phyloP scores from a whole-genome alignment of 2,113 vertebrate genomes.

The Chionomys nivalis region DNA sequence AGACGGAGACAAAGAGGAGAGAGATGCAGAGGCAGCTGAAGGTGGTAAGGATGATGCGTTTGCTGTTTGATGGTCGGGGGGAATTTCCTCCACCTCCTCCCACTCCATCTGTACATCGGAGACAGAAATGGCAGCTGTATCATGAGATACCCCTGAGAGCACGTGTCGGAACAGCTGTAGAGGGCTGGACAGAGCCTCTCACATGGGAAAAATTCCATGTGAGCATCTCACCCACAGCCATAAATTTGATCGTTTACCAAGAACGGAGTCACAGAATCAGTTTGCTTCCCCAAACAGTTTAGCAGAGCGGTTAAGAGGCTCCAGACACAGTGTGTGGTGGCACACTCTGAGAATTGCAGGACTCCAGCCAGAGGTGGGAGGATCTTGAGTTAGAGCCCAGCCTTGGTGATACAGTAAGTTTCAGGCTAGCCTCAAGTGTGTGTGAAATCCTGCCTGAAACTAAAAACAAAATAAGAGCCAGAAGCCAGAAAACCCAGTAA shows the following conservation, averaged over 20 bases:
- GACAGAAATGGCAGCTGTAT: accelerated
- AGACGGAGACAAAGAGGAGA: conserved; percentile 23
- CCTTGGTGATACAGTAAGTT: background rate
- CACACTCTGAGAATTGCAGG: background rate
- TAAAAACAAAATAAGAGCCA: background rate
- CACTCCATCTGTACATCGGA: background rate
- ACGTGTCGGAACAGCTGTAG: accelerated
- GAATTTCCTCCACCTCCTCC: background rate
- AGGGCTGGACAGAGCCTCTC: accelerated
- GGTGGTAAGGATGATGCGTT: background rate
- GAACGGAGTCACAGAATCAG: background rate
- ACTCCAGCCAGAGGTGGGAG: background rate
- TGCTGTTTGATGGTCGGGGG: background rate
- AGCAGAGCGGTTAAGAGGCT: background rate
- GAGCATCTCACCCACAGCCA: no score
- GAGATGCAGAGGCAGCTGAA: conserved; percentile 44
- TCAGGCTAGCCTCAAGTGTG: background rate
- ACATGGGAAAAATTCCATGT: background rate
- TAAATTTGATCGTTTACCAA: background rate
- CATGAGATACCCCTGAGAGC: accelerated
- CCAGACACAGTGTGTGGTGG: background rate
- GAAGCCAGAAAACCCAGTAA: background rate
- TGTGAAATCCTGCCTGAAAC: background rate
- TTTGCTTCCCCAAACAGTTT: background rate
- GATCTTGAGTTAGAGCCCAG: background rate